phyloP scores from a whole-genome alignment of 2,113 vertebrate species.

The Phoenicopterus ruber region DNA sequence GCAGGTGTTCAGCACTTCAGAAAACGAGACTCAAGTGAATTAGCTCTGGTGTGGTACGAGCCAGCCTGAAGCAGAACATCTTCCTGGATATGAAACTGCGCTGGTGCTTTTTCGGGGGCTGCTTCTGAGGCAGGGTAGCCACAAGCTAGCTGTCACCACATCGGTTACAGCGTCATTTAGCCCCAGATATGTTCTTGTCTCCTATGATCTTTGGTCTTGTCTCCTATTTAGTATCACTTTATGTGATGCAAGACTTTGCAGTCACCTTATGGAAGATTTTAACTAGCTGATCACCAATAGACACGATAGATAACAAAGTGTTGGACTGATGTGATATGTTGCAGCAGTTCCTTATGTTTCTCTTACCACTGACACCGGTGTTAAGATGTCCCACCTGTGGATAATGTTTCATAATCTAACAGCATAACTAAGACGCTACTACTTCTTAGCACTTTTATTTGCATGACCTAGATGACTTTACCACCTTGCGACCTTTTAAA shows the following conservation, averaged over 20 bases:
- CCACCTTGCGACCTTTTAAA: neutral
- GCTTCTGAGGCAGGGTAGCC: neutral
- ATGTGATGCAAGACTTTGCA: neutral
- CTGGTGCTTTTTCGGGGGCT: neutral
- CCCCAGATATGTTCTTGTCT: neutral
- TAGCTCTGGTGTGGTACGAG: neutral
- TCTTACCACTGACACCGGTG: accelerated
- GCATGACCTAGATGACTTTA: neutral
- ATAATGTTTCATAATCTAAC: neutral
- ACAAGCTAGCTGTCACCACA: neutral
- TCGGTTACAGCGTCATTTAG: neutral
- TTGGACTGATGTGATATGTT: neutral
- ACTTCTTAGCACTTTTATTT: neutral
- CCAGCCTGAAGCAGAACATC: neutral
- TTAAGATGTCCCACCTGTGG: neutral
- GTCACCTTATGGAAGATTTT: neutral
- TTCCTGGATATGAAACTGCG: neutral
- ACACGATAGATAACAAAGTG: accelerated
- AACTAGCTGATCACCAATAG: neutral
- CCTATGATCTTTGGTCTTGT: neutral
- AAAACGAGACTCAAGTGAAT: neutral
- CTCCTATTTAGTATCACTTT: neutral
- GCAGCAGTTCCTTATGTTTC: neutral
- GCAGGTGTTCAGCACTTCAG: neutral
- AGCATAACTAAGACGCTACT: neutral